Conservation (phyloP, 1,140 invertebrate species). For the Myzus persicae region DNA sequence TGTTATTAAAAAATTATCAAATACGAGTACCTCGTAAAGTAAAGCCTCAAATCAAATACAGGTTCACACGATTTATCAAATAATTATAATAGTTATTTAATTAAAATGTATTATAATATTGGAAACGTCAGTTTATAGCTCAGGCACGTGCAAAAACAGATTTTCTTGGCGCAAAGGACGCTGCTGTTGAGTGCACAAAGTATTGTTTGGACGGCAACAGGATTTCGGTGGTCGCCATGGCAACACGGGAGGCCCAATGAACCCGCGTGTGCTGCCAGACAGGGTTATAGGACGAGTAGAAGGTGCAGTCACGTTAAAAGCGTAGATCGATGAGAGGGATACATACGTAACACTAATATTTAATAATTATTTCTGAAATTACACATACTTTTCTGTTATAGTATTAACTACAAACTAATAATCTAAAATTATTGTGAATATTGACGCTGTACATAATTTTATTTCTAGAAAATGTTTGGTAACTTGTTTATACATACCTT, state of each 20-base stretch:
- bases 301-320: slow-evolving; percentile 36
- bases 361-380: not conserved
- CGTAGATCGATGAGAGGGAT: slow-evolving; percentile 50
- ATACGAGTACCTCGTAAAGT: not conserved
- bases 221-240: slow-evolving; percentile 42
- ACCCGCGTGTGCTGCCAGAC: slow-evolving; percentile 45
- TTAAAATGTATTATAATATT: not conserved
- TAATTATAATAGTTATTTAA: not conserved
- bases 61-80: not conserved
- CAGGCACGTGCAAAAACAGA: not conserved
- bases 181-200: not conserved
- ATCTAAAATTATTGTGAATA: not conserved
- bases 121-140: not conserved
- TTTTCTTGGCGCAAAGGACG: not conserved
- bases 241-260: slow-evolving; percentile 49
- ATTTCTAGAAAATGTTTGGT: not conserved
- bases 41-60: not conserved
- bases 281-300: not conserved
- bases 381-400: not conserved
- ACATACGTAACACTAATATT: slow-evolving; percentile 6
- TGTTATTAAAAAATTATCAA: not conserved
- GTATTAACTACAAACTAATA: not conserved
- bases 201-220: slow-evolving; percentile 57
- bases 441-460: not conserved
- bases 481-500: not conserved